Evolutionary conservation across 64 coral and sea anemone genomes (phyloP).

Genomic region (Actinia equina): DNA sequence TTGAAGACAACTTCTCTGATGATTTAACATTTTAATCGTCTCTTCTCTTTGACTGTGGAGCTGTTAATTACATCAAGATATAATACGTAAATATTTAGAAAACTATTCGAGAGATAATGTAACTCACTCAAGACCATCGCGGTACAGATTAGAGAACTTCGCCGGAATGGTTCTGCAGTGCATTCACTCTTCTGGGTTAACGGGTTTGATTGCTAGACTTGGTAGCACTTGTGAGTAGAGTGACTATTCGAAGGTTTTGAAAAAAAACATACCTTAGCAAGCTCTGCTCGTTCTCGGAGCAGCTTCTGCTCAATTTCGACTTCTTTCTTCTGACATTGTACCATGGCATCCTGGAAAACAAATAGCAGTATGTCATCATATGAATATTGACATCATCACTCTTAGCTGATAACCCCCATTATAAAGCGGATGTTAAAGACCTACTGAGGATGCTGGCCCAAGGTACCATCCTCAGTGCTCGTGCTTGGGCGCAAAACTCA

Average conservation of each 20-base stretch:
- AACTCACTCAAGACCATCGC: too few species aligned
- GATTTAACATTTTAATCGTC: slow-evolving; percentile 79
- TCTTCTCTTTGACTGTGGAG: slow-evolving; percentile 80
- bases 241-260: background rate
- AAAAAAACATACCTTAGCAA: slow-evolving; percentile 67
- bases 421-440: too few species aligned
- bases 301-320: slow-evolving; percentile 73
- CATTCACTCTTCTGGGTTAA: too few species aligned
- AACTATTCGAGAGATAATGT: background rate
- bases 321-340: slow-evolving; percentile 78
- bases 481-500: too few species aligned
- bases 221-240: too few species aligned
- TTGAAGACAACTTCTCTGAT: slow-evolving; percentile 53
- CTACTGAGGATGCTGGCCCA: too few species aligned
- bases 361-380: background rate
- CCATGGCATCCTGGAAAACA: slow-evolving; percentile 48
- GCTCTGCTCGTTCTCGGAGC: slow-evolving; percentile 76
- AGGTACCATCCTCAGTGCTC: too few species aligned
- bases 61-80: slow-evolving; percentile 5
- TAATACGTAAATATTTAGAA: background rate
- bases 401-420: too few species aligned
- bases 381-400: too few species aligned
- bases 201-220: too few species aligned
- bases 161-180: too few species aligned
- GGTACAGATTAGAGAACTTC: too few species aligned